Base-by-base conservation (phyloP, 2,888 invertebrate species). In the Eucera pruinosa region DNA sequence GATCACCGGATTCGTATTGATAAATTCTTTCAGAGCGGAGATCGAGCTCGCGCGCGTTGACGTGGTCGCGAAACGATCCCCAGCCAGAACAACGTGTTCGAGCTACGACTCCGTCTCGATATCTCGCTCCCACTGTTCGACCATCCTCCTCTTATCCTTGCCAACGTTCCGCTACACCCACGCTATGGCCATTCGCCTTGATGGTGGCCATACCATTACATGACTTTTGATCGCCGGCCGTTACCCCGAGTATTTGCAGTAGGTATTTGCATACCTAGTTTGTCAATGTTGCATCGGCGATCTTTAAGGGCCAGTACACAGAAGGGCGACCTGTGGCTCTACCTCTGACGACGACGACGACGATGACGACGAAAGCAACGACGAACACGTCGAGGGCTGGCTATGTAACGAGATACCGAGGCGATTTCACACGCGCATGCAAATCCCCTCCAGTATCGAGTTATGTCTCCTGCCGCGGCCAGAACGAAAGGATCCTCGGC, bases 221-320 rank as follows among this genome's bases (percentile, higher is more conserved):
- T 82, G 90, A 89, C 84, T 90, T 91, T 90, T 90, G 89, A 90
- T 89, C 88, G 87, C 80, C 75, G 80, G 83, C 86, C 89, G 88
- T 90, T 88, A 88, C 82, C 81, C 82, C 78, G 69, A 72, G 82
- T 83, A 85, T 85, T 85, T 80, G 81, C 83, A 78, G 73, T 69
- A 61, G 67, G 67, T 76, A 86, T 87, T 84, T 84, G 87, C 88
- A 88, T 87, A 83, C 84, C 87, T 82, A 86, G 87, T 89, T 88
- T 86, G 87, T 90, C 90, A 89, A 83, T 83, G 86, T 85, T 82
- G 83, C 85, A 78, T 78, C 82, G 81, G 73, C 69, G 71, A 81
- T 78, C 80, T 78, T 72, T 41, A 68, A 81, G 64, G 50, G 58
- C 13, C 58, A 36, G 47, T 67, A 60, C 33, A 11, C 27, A 4